Evolutionary conservation across 2,113 vertebrate genomes (phyloP).

Genomic region (Furnarius figulus): DNA sequence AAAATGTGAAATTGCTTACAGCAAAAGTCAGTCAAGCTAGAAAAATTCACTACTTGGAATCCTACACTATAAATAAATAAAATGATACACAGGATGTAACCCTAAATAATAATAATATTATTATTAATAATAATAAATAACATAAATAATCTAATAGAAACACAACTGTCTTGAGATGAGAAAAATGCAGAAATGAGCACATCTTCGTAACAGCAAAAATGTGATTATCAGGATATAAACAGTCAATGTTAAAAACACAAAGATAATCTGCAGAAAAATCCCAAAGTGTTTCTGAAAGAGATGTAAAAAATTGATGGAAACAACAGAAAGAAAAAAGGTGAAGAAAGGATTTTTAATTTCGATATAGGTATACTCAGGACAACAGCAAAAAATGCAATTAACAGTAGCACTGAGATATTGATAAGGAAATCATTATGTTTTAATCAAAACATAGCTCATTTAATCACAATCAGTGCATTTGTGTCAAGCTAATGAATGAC

Average conservation of each 20-base stretch:
- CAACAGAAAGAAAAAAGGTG: not conserved
- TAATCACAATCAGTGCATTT: not conserved
- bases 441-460: not conserved
- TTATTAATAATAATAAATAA: too few relatives aligned
- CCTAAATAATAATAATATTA: too few relatives aligned
- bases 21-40: not conserved
- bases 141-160: not conserved
- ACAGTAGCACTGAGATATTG: not conserved
- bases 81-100: not conserved
- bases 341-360: not conserved
- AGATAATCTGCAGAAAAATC: not conserved
- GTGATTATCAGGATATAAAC: not conserved
- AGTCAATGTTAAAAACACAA: not conserved
- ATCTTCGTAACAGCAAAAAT: not conserved
- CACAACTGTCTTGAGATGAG: not conserved
- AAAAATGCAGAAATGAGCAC: not conserved
- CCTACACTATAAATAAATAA: not conserved
- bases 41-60: not conserved
- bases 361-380: not conserved
- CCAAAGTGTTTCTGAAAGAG: not conserved
- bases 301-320: not conserved
- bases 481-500: not conserved
- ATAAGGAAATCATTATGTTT: not conserved
- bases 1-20: constrained; percentile 11
- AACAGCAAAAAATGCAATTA: not conserved